Base-by-base conservation (phyloP, 2,797 vertebrate species). In the Ceyx erithaca region DNA sequence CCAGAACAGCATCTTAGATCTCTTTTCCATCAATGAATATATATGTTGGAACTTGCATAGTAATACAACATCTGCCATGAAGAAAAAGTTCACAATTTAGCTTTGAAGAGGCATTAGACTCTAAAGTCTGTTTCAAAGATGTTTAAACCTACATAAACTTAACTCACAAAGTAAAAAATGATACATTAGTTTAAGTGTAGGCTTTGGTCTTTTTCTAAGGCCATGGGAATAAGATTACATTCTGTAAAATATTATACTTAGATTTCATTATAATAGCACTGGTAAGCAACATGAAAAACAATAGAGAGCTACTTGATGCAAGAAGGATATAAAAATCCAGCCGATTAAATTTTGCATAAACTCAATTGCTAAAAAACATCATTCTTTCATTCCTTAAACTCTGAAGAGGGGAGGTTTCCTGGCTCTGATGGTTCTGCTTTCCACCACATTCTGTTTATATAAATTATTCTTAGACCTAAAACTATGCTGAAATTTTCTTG, bases 41-140 rank as follows among this genome's bases (percentile, higher is more conserved):
- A 57, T 30, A 5, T 51, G 4, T 58, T 71, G 85, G 58, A 68
- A 40, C 5, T 62, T 48, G 6, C 6, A 64, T 9, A 62, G 12
- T 46, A 71, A 79, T n/a, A 19, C 9, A 64, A 1, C 49, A 48
- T 48, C 79, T 68, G 68, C 11, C 10, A 43, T 30, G 16, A 85
- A 30, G 6, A 77, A 63, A 33, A 63, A 23, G 5, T 2, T 45
- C 23, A 35, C 1, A 2, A 1, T 45, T 63, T 88, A 3, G 1
- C 11, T 75, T 90, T 64, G 76, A 71, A 79, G 35, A 37, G 21
- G 23, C 6, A 69, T 7, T 12, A 80, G 20, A 80, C 68, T 9
- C 41, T 71, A 55, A 73, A 20, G 4, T 9, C 23, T 55, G 6
- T 71, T 55, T 79, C 14, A 5, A 64, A n/a, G 28, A 48, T 31